Evolutionary conservation across 1,140 invertebrate genomes (phyloP).

Genomic region (Daktulosphaira vitifoliae): DNA sequence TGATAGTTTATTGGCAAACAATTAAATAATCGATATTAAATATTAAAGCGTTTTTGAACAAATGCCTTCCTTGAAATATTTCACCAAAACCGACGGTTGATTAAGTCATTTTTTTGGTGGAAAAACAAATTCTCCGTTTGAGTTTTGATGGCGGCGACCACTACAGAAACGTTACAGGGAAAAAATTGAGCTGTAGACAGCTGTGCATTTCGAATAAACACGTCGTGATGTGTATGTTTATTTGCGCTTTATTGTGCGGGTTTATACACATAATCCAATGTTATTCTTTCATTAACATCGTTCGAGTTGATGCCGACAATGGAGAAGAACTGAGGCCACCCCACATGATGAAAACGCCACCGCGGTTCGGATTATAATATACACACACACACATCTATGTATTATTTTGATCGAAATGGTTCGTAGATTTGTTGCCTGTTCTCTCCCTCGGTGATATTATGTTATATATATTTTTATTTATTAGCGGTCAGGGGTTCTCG

Average conservation of each 20-base stretch:
- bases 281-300: conserved; percentile 34
- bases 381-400: conserved; percentile 14
- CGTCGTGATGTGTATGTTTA: conserved; percentile 20
- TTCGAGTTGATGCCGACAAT: conserved; percentile 33
- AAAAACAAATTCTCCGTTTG: no score
- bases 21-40: no score
- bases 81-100: no score
- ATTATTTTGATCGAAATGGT: conserved; percentile 26
- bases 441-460: not conserved
- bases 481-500: conserved; percentile 32
- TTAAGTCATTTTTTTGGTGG: no score
- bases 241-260: conserved; percentile 33
- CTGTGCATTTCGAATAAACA: no score
- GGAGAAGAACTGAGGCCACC: conserved; percentile 4
- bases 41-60: no score
- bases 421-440: conserved; percentile 19
- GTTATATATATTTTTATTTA: conserved; percentile 15
- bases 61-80: no score
- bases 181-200: no score
- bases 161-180: no score
- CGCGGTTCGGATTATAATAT: conserved; percentile 29
- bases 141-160: no score
- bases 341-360: conserved; percentile 7
- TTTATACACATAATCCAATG: conserved; percentile 34
- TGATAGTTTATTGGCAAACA: no score